Evolutionary conservation across 2,113 vertebrate species (phyloP), one percentile per base, ranked within the genome.

Genomic region (Australoheros scitulus): DNA sequence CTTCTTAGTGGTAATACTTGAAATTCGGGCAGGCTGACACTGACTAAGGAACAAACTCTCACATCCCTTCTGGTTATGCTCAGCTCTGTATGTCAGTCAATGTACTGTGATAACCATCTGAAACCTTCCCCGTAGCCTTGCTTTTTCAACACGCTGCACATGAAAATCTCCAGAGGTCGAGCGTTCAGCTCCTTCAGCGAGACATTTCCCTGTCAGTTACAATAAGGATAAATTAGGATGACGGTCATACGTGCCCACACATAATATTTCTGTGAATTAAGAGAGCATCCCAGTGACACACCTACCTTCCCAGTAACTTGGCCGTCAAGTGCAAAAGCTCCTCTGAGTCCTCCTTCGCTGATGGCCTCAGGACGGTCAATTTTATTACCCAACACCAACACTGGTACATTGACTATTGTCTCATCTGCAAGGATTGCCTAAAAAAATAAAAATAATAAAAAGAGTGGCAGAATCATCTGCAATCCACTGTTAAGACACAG

Each of bases 121-220:
- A 99, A 99, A 70, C 97, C 98, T 91, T 99, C 97, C 1, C 98
- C 98, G 2, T 99, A 99, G 91, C 98, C 98, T 96, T 99, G 97
- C 82, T 96, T 96, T 92, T 97, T 98, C 88, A 99, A 94, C 93
- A 99, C 97, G 7, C 98, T 98, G 96, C 97, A 99, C 98, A 99
- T 99, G 93, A 99, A 99, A 85, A 99, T 97, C 95, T 99, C 98
- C 96, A 99, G 96, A 24, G 98, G 98, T 2, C 97, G 96, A 0
- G 94, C 92, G 0, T 97, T 98, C 92, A 97, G 93, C 20, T 99
- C 97, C 90, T 97, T 99, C 91, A 96, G 82, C 2, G 97, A 96
- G 87, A 97, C 96, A 0, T 94, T 98, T 9, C 97, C 98, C 98
- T 99, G 82, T 14, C 20, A 36, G 83, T 88, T 80, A 76, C 55